Conservation (phyloP, 1,140 invertebrate genomes). For the Pectinophora gossypiella region DNA sequence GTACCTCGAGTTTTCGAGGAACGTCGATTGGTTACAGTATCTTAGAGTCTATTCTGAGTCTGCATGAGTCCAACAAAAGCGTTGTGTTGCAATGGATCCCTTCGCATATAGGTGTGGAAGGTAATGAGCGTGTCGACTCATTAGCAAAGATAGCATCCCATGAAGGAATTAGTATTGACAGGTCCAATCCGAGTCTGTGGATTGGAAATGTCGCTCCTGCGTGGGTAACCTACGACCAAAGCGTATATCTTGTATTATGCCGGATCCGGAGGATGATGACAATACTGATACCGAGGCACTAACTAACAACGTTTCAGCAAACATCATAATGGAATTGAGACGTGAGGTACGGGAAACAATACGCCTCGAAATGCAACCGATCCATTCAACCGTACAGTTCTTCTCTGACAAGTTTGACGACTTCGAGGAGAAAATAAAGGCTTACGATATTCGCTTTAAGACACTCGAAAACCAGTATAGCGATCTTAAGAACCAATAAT, state of each 20-base stretch:
- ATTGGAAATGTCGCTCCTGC: slow-evolving; percentile 8
- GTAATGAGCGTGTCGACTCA: slow-evolving; percentile 4
- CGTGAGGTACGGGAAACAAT: slow-evolving; percentile 2
- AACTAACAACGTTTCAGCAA: background rate
- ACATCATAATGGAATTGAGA: background rate
- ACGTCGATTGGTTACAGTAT: background rate
- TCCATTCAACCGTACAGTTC: slow-evolving; percentile 3
- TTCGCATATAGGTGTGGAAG: background rate
- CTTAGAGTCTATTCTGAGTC: background rate
- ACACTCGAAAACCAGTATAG: background rate
- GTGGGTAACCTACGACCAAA: background rate
- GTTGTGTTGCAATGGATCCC: slow-evolving; percentile 4
- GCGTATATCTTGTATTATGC: slow-evolving; percentile 1
- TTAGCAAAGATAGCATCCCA: background rate
- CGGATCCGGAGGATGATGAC: slow-evolving; percentile 3
- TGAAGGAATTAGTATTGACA: background rate
- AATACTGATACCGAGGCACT: background rate
- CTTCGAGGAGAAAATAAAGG: background rate
- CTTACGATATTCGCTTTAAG: background rate
- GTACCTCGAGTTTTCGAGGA: background rate
- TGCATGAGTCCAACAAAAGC: background rate
- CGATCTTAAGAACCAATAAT: background rate
- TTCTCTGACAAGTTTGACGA: slow-evolving; percentile 9
- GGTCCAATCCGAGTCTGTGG: slow-evolving; percentile 5
- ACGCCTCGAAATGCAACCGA: background rate